Evolutionary conservation across 2,888 invertebrate genomes (phyloP).

Genomic region (Pelosia muscerda): DNA sequence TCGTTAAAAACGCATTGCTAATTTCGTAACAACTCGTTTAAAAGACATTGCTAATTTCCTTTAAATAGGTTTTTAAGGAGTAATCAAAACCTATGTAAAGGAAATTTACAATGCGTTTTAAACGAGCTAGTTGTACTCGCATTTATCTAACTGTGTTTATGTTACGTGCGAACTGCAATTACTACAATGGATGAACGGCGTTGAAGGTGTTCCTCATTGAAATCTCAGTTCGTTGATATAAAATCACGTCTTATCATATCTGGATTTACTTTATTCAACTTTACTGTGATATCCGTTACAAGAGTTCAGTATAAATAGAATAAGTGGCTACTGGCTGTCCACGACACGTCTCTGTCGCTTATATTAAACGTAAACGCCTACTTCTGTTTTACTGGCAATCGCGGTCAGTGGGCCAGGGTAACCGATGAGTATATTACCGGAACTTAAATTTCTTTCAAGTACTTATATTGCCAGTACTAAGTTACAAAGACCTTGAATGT

Average conservation of each 20-base stretch:
- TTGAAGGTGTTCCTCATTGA: conserved; percentile 28
- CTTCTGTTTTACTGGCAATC: conserved; percentile 70
- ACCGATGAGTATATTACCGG: conserved; percentile 76
- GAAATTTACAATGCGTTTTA: conserved; percentile 26
- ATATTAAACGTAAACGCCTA: conserved; percentile 64
- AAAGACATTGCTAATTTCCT: conserved; percentile 25
- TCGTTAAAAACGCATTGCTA: conserved; percentile 27
- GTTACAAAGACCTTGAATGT: conserved; percentile 64
- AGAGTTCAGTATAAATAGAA: conserved; percentile 41
- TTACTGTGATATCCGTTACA: conserved; percentile 30
- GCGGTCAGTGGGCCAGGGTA: conserved; percentile 83
- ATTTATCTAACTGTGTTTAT: conserved; percentile 42
- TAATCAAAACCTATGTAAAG: conserved; percentile 28
- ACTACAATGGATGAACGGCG: conserved; percentile 35
- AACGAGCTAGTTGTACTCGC: conserved; percentile 33
- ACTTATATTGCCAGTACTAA: conserved; percentile 61
- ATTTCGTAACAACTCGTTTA: conserved; percentile 22
- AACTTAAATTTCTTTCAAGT: conserved; percentile 67
- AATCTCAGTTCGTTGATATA: conserved; percentile 14
- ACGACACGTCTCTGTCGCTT: conserved; percentile 53
- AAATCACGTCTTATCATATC: conserved; percentile 17
- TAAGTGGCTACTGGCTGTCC: conserved; percentile 41
- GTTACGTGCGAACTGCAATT: conserved; percentile 40
- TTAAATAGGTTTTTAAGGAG: conserved; percentile 34
- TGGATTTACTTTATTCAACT: conserved; percentile 28